Conservation (phyloP, 2,888 invertebrate species). For the Beris chalybata region DNA sequence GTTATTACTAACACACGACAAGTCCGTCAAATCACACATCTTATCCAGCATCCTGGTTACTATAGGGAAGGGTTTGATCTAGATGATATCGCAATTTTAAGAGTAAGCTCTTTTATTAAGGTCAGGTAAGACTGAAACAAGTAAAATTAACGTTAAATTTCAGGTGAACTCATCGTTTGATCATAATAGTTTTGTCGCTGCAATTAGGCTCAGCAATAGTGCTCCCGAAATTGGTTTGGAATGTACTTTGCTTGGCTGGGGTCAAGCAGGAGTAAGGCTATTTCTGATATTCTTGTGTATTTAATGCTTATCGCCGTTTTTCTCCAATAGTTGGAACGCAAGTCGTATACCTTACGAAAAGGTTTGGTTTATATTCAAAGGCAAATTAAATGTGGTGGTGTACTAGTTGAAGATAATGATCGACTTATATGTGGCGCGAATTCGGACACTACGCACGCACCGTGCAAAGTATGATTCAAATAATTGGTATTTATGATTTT, state of each 20-base stretch:
- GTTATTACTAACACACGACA: constrained; percentile 6
- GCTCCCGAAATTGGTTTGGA: constrained; percentile 11
- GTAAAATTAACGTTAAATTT: not conserved
- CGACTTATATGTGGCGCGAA: constrained; percentile 21
- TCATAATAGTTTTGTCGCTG: constrained; percentile 6
- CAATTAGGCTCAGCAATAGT: not conserved
- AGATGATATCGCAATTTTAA: constrained; percentile 21
- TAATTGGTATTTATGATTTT: no score
- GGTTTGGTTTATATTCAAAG: constrained; percentile 19
- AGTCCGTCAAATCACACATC: constrained; percentile 5
- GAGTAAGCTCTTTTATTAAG: not conserved
- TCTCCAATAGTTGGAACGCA: not conserved
- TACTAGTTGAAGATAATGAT: constrained; percentile 4
- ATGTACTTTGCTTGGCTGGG: constrained; percentile 17
- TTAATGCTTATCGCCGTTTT: not conserved
- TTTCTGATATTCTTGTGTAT: not conserved
- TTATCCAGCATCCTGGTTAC: constrained; percentile 17
- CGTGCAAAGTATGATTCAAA: constrained; percentile 10
- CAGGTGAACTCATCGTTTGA: constrained; percentile 9
- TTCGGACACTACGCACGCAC: constrained; percentile 1
- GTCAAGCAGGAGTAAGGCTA: constrained; percentile 9
- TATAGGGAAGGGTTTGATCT: constrained; percentile 24
- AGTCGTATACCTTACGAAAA: not conserved
- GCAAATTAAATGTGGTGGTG: constrained; percentile 20
- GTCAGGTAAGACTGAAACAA: not conserved